Base-by-base conservation (phyloP, 2,797 vertebrate genomes). In the Darevskia mixta region DNA sequence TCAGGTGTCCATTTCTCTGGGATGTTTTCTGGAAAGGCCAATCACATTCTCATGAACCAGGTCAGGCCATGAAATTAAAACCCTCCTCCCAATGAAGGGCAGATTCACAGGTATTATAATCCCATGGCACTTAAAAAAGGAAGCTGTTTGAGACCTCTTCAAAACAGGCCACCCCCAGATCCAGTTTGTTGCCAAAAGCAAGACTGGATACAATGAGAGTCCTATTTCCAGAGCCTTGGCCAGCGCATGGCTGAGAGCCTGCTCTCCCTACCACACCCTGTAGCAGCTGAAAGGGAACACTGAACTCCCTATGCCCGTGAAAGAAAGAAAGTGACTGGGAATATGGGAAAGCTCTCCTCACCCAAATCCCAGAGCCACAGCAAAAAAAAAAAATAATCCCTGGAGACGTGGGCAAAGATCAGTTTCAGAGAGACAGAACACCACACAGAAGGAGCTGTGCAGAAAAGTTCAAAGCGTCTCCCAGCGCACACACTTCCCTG, bases 1-100 rank as follows among this genome's bases (percentile, higher is more conserved):
- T 99, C 99, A 0, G 98, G 98, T 0, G 99, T 99, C 99, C 98
- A 99, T 95, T 99, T 99, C 96, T 99, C 99, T 0, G 99, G 98
- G 94, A 99, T 99, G 93, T 99, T 99, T 95, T 99, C 99, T 99
- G 95, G 91, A 92, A 66, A 82, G 86, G 76, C 25, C 71, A 72
- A 67, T 29, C 35, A 82, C 38, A 49, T 23, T 3, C 13, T 83
- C 43, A 64, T 25, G 17, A 32, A 76, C 35, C n/a, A 35, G 20
- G 41, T 10, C n/a, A 6, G 32, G 10, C 8, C 79, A 23, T 69
- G 4, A 23, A 38, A 29, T 41, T 13, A 18, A 71, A 69, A 15
- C 35, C 3, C 23, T 4, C 25, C 4, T 18, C 15, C 79, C 15
- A 71, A 55, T 38, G n/a, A 82, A 27, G 45, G 11, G 58, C 7